Conservation (phyloP, 64 coral and sea anemone genomes). For the Dendrophyllia cribrosa region DNA sequence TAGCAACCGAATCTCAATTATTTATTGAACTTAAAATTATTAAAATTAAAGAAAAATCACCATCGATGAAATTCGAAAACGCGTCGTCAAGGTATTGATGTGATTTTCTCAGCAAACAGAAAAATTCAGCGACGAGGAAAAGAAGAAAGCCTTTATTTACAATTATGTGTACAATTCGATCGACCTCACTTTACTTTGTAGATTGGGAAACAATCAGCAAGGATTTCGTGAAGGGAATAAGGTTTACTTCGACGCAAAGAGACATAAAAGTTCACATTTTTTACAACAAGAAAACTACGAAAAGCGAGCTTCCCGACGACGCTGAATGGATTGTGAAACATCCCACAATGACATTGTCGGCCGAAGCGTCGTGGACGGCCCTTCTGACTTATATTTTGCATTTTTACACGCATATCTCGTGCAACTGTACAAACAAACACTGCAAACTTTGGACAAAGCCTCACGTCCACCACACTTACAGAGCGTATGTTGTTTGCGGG, state of each 20-base stretch:
- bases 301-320: conserved; percentile 48
- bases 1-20: conserved; percentile 45
- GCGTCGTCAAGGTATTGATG: not conserved
- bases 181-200: conserved; percentile 72
- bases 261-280: conserved; percentile 84
- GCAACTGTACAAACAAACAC: conserved; percentile 57
- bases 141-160: not conserved
- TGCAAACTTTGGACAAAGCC: conserved; percentile 75
- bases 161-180: conserved; percentile 87
- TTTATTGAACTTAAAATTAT: conserved; percentile 2
- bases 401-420: conserved; percentile 85
- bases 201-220: conserved; percentile 91
- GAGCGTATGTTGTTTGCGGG: conserved; percentile 73
- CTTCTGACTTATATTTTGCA: conserved; percentile 84
- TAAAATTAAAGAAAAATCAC: not conserved
- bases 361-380: conserved; percentile 89
- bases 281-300: conserved; percentile 86
- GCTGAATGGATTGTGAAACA: conserved; percentile 90
- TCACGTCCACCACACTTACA: conserved; percentile 83
- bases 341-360: conserved; percentile 69
- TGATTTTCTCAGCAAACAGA: not conserved
- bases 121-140: not conserved
- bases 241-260: conserved; percentile 75
- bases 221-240: conserved; percentile 88
- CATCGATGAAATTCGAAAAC: not conserved